Evolutionary conservation across 2,888 invertebrate genomes (phyloP), one percentile per base, ranked within the genome.

Genomic region (Drosophila paramelanica): DNA sequence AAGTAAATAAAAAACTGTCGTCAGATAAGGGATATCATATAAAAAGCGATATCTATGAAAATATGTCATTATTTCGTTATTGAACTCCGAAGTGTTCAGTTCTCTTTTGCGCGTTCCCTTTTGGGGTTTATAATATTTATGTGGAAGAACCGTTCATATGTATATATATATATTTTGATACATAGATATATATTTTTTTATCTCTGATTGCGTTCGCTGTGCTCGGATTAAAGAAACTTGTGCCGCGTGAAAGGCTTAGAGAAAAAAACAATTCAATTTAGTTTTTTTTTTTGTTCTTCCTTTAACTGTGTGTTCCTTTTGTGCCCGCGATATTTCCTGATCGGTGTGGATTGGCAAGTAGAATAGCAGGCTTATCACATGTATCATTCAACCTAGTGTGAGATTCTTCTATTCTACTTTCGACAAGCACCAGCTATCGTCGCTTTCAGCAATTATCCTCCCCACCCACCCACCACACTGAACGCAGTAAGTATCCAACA

Each of bases 371-470:
- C 86, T 86, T 88, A 89, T 86, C 86, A 86, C 86, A 86, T 72
- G 88, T 86, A 43, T 14, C 13, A 67, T 73, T 78, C 20, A 46
- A 81, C 59, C 41, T 7, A 50, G 64, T 86, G 86, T 86, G 86
- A 86, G 86, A 86, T 86, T 86, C 86, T 89, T 89, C 88, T 86
- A 86, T 86, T 86, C 89, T 86, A 86, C 86, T 86, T 89, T 89
- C 86, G 82, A 88, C 78, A 81, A 80, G 60, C 86, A 88, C 86
- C 82, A 73, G 68, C 13, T n/a, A 55, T 43, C 85, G 39, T 52
- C 74, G 14, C 13, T 20, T 25, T 49, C 11, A 36, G n/a, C 47
- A 50, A 46, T 23, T 39, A 10, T 11, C 6, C 5, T 13, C 17
- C 39, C 27, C 27, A 10, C 8, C 6, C 5, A n/a, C 17, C 39